Evolutionary conservation across 2,797 vertebrate species (phyloP), one percentile per base, ranked within the genome.

Genomic region (Coregonus suidteri): DNA sequence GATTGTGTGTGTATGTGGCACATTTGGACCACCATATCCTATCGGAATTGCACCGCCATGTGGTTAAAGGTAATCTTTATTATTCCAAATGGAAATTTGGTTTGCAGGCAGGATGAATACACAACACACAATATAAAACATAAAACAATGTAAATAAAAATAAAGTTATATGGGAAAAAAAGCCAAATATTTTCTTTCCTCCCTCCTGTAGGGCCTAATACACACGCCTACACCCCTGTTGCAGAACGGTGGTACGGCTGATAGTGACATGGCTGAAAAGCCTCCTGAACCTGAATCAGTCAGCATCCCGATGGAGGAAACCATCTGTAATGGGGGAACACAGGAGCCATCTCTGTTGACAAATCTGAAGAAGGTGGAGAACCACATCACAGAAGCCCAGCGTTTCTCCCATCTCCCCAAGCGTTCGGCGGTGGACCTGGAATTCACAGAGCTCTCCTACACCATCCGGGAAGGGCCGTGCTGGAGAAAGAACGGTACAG

Each of bases 381-480:
- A 93, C 79, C 90, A 92, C 71, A 87, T 92, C 79, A 92, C 84
- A 0, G 89, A 93, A 5, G 88, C 92, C 0, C 93, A 94, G 74
- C 86, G 93, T 73, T 97, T 98, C 85, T 96, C 95, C 67, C 97
- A 98, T 84, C 94, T 98, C 2, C 97, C 97, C 15, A 97, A 95
- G 84, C 95, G 96, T 82, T 95, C 96, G 0, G 91, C 96, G 0
- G 96, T 98, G 82, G 96, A 98, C 90, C 93, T 98, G 11, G 97
- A 98, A 86, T 98, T 98, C 82, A 89, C 87, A 1, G 95, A 98
- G 83, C 86, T 98, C 78, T 97, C 96, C 82, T 98, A 97, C 88
- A 97, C 95, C 0, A 95, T 98, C 81, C 94, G 93, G 7, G 96
- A 97, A 84, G 96, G 97, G 1, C 93, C 95, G 0, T 93, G 91